A percentile compares a stretch with the other conserved stretches of the same genome.
Evolutionary conservation across 1,140 invertebrate genomes (phyloP).

Genomic region (Monochamus saltuarius): DNA sequence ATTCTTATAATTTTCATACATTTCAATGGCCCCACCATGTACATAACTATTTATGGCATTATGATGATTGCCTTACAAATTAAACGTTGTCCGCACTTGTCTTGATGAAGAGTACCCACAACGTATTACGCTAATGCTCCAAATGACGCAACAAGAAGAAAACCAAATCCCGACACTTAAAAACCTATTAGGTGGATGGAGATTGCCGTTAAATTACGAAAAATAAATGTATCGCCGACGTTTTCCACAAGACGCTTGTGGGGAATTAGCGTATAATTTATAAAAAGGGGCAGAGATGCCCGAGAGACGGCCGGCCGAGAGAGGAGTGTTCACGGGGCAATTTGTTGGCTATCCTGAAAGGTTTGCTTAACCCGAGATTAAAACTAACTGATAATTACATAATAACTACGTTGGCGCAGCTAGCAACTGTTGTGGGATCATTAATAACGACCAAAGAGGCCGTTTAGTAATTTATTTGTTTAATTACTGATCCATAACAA

Average conservation of each 20-base stretch:
- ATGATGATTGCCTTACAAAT: too few species aligned
- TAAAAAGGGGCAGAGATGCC: slow-evolving; percentile 32
- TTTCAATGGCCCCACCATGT: too few species aligned
- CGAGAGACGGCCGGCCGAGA: slow-evolving; percentile 20
- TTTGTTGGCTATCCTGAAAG: slow-evolving; percentile 50
- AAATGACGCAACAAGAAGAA: too few species aligned
- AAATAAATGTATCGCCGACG: too few species aligned
- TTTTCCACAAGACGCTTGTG: slow-evolving; percentile 14
- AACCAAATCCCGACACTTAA: too few species aligned
- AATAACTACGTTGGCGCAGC: slow-evolving; percentile 50
- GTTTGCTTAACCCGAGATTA: slow-evolving; percentile 53
- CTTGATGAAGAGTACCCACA: too few species aligned
- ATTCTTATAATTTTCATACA: too few species aligned
- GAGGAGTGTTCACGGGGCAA: slow-evolving; percentile 41
- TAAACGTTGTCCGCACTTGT: too few species aligned
- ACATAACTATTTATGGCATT: too few species aligned
- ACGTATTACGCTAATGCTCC: too few species aligned
- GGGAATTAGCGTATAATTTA: slow-evolving; percentile 38
- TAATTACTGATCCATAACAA: slow-evolving; percentile 52
- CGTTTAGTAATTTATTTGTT: slow-evolving; percentile 55
- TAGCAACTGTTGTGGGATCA: slow-evolving; percentile 50
- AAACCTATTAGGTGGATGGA: too few species aligned
- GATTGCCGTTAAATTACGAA: too few species aligned
- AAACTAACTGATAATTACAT: slow-evolving; percentile 55
- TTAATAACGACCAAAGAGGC: slow-evolving; percentile 49